A percentile compares a stretch with the other conserved stretches of the same genome.
Conservation (phyloP, 2,113 vertebrate genomes). For the Micromys minutus region DNA sequence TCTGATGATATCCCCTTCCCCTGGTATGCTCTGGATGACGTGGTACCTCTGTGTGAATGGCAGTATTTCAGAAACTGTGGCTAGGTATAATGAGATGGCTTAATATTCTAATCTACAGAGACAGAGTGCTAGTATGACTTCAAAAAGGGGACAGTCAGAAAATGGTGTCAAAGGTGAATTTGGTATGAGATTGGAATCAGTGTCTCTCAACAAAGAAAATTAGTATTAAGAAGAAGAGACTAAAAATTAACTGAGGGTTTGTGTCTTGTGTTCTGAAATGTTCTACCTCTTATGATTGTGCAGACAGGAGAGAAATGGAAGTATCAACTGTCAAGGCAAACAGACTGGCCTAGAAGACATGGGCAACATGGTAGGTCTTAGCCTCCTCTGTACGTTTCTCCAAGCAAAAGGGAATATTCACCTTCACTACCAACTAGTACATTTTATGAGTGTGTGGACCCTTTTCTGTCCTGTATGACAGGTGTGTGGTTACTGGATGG, state of each 20-base stretch:
- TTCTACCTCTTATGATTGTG: background rate
- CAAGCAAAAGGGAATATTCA: background rate
- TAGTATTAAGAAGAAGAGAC: background rate
- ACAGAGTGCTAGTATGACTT: background rate
- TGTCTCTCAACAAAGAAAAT: background rate
- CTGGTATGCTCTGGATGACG: background rate
- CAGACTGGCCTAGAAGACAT: background rate
- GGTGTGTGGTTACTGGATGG: background rate
- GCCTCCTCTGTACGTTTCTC: background rate
- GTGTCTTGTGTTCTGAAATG: background rate
- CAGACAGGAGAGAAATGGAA: background rate
- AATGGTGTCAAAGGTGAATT: background rate
- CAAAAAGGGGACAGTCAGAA: background rate
- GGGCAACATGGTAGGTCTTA: background rate
- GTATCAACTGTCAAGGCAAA: background rate
- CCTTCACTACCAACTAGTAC: background rate
- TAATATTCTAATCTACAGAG: too few species aligned
- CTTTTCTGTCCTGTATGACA: background rate
- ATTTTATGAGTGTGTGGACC: background rate
- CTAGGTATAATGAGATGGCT: background rate
- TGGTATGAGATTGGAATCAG: background rate
- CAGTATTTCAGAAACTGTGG: background rate
- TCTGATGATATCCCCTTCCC: background rate
- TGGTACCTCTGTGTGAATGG: background rate
- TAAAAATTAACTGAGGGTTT: background rate